Conservation (phyloP, 2,113 vertebrate species). For the Ahaetulla prasina region DNA sequence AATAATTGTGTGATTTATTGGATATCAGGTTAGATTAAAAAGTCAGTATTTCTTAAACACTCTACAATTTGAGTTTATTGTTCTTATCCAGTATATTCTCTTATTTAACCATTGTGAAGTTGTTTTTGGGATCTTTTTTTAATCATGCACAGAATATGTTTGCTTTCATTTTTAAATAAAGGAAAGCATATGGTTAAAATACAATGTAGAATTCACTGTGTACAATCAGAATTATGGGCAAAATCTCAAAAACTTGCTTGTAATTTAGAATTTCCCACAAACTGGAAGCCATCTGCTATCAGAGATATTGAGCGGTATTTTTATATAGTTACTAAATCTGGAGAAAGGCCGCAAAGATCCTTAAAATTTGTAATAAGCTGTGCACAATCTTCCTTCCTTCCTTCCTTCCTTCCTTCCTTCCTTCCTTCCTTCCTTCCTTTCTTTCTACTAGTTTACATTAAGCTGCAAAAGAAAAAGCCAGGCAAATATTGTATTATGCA, state of each 20-base stretch:
- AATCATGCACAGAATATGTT: neutral
- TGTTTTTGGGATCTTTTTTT: neutral
- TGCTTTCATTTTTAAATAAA: neutral
- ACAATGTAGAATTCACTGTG: neutral
- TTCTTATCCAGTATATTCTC: neutral
- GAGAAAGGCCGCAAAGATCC: neutral
- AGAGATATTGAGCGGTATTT: neutral
- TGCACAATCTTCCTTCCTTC: neutral
- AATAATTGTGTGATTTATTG: slow-evolving; percentile 24
- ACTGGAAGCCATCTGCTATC: neutral
- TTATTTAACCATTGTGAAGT: neutral
- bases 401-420: neutral
- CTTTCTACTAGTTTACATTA: too few species aligned
- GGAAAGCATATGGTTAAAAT: neutral
- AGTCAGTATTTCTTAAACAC: neutral
- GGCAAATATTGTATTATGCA: too few species aligned
- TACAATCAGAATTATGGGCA: neutral
- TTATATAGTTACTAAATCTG: neutral
- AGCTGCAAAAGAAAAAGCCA: too few species aligned
- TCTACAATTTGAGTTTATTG: neutral
- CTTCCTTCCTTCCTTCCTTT: too few species aligned
- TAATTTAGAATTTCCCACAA: neutral
- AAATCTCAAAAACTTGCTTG: neutral
- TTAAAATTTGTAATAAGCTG: neutral
- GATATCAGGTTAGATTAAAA: slow-evolving; percentile 5